These are phyloP conservation scores for Campylomormyrus numenius DNA, from an alignment of 2,113 vertebrate genomes.

Conservation along the genomic window DNA sequence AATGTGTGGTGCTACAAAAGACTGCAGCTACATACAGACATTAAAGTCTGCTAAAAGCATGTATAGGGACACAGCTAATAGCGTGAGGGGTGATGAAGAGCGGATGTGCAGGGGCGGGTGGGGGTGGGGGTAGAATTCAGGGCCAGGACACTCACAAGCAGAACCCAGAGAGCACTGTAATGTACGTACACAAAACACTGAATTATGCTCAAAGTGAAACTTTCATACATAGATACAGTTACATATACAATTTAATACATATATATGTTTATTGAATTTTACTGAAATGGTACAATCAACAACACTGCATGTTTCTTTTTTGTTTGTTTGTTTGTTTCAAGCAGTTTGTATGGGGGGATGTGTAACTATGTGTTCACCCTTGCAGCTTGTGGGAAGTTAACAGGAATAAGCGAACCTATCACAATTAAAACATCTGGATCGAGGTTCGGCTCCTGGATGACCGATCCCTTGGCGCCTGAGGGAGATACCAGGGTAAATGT, in stretches of 20 bases:
- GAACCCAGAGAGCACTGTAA: not conserved
- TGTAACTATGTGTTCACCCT: constrained; percentile 26
- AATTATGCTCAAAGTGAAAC: not conserved
- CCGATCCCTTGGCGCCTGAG: constrained; percentile 84
- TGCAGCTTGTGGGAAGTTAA: constrained; percentile 94
- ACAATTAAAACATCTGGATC: constrained; percentile 94
- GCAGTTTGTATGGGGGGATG: not conserved
- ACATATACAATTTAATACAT: not conserved
- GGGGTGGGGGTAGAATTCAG: not conserved
- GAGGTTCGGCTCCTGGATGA: constrained; percentile 97
- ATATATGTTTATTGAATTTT: not conserved
- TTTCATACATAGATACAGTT: not conserved
- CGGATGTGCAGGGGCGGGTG: not conserved
- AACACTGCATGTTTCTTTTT: not conserved
- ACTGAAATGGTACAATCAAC: not conserved
- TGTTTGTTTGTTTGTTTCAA: not conserved
- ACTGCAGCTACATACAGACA: not conserved
- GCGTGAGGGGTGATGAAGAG: not conserved
- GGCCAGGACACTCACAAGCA: not conserved
- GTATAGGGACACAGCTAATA: not conserved
- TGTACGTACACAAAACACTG: not conserved
- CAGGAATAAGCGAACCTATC: constrained; percentile 88
- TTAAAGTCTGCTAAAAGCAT: not conserved
- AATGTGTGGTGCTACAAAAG: not conserved
- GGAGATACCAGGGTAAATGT: constrained; percentile 84